Percentiles rank a stretch among this genome's conserved stretches.
Conservation (phyloP, 2,888 invertebrate species). For the Anodontia alba region DNA sequence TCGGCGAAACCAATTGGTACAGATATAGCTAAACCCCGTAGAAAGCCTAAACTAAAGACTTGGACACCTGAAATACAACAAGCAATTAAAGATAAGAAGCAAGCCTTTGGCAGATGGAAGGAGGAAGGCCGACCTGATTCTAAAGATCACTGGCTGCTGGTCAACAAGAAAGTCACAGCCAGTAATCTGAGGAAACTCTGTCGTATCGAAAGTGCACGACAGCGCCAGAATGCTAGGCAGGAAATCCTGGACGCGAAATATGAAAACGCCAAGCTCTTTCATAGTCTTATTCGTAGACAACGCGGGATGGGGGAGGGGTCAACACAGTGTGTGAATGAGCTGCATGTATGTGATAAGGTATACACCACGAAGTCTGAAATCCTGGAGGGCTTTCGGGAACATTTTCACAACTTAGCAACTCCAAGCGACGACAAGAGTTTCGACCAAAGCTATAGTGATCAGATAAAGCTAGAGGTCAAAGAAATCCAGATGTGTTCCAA, state of each 20-base stretch:
- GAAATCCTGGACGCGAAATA: conserved; percentile 13
- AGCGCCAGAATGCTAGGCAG: not conserved
- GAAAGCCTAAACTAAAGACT: not conserved
- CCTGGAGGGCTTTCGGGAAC: not conserved
- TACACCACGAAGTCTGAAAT: not conserved
- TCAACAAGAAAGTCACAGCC: not conserved
- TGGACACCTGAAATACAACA: not conserved
- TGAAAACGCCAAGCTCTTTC: not conserved
- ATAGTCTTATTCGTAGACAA: not conserved
- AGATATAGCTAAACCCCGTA: not conserved
- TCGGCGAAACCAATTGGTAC: not conserved
- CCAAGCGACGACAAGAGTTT: not conserved
- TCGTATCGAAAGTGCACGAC: not conserved
- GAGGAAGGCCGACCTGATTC: too few species aligned
- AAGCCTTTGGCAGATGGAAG: not conserved
- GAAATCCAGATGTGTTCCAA: not conserved
- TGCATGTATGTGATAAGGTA: not conserved
- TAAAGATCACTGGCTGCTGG: not conserved
- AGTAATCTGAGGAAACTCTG: not conserved
- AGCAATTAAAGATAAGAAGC: not conserved
- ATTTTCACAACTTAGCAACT: not conserved
- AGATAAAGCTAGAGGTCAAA: not conserved
- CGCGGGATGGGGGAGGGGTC: not conserved
- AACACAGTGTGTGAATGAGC: not conserved
- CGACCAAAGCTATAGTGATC: not conserved